A percentile compares a stretch with the other conserved stretches of the same genome.
Conservation (phyloP, 2,888 invertebrate species). For the Perdita meconis region DNA sequence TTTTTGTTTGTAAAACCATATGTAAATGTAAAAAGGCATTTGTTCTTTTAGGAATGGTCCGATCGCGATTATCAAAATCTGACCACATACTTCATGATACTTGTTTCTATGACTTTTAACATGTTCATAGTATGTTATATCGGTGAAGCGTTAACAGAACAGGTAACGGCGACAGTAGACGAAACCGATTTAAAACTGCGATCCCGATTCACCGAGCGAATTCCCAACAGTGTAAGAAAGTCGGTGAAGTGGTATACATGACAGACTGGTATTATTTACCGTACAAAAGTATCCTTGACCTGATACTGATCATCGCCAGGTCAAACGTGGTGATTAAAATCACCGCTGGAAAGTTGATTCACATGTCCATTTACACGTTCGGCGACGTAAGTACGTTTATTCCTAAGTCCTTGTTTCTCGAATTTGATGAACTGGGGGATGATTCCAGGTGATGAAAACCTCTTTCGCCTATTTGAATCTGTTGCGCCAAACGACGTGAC, state of each 20-base stretch:
- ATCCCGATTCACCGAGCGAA: neutral
- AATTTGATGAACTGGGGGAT: neutral
- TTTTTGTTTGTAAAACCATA: no score
- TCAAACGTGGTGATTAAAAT: slow-evolving; percentile 69
- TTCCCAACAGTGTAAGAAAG: slow-evolving; percentile 66
- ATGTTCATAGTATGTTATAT: slow-evolving; percentile 66
- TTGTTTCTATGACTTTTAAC: slow-evolving; percentile 59
- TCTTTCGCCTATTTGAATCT: slow-evolving; percentile 54
- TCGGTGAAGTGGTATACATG: slow-evolving; percentile 75
- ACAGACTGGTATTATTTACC: slow-evolving; percentile 76
- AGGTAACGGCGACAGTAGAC: slow-evolving; percentile 51
- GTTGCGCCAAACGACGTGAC: slow-evolving; percentile 33
- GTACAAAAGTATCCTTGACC: slow-evolving; percentile 60
- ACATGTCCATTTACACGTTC: slow-evolving; percentile 73
- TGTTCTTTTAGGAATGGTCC: slow-evolving; percentile 55
- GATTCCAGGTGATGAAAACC: slow-evolving; percentile 53
- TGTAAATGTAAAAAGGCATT: neutral
- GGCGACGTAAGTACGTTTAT: slow-evolving; percentile 68
- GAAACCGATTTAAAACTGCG: neutral
- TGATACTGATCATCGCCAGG: slow-evolving; percentile 71
- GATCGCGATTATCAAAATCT: slow-evolving; percentile 30
- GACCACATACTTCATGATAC: slow-evolving; percentile 42
- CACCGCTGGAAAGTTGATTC: slow-evolving; percentile 76
- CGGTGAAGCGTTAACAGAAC: slow-evolving; percentile 60
- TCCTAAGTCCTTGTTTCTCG: neutral